Conservation (phyloP, 2,888 invertebrate species). For the Temnothorax ravouxi region DNA sequence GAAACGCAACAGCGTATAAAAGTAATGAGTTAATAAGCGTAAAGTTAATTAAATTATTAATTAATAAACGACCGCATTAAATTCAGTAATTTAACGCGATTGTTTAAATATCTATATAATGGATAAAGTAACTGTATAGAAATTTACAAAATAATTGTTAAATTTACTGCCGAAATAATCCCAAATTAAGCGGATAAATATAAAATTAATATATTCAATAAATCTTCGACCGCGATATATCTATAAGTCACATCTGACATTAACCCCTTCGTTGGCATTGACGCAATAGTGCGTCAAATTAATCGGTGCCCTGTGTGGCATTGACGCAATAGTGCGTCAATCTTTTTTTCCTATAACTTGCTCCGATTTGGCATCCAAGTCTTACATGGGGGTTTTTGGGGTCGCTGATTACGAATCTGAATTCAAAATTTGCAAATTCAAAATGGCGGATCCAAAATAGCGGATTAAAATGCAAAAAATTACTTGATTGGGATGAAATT, state of each 20-base stretch:
- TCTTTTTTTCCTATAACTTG: too few relatives aligned
- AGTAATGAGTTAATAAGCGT: constrained; percentile 17
- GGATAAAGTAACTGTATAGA: background rate
- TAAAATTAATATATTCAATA: background rate
- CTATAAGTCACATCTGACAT: background rate
- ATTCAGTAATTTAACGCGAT: background rate
- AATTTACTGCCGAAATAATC: background rate
- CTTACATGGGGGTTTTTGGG: too few relatives aligned
- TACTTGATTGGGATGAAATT: too few relatives aligned
- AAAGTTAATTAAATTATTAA: constrained; percentile 36
- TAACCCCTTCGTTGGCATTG: too few relatives aligned
- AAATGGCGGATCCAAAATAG: too few relatives aligned
- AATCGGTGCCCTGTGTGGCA: too few relatives aligned
- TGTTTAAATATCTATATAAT: background rate
- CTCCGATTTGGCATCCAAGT: too few relatives aligned
- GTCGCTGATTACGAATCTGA: too few relatives aligned
- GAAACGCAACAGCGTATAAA: background rate
- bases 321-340: too few relatives aligned
- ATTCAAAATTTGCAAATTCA: too few relatives aligned
- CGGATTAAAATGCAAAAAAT: too few relatives aligned
- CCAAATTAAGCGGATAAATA: background rate
- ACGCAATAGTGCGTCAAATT: too few relatives aligned
- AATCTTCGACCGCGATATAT: background rate
- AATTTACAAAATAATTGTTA: constrained; percentile 16
- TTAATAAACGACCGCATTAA: constrained; percentile 20